Base-by-base conservation (phyloP, 2,113 vertebrate species). In the Terrapene triunguis region DNA sequence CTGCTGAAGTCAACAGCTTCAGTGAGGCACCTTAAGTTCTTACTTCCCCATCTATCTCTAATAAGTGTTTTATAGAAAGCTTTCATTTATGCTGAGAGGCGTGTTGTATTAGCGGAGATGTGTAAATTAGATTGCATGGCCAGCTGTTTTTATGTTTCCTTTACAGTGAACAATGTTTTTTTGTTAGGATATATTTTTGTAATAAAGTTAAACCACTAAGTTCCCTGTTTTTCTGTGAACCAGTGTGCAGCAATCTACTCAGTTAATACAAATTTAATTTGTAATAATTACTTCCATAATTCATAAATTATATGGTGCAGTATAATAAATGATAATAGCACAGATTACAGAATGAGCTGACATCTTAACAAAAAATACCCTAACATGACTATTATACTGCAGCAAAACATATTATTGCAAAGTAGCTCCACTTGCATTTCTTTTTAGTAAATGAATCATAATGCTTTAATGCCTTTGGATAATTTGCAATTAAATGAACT, bases 301-400 rank as follows among this genome's bases (percentile, higher is more conserved):
- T 96, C 94, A 92, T 94, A 97, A 97, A 98, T 97, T 97, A 97
- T 84, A 96, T 95, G 82, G 44, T 96, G 79, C 88, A 51, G n/a
- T 85, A 94, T 95, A 97, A 93, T 95, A 96, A 85, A 81, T 79
- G 50, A 93, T 94, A 96, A 98, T 92, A 95, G 29, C 65, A 93
- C 47, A 93, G 80, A 92, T 97, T 97, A 96, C 53, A 90, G 80
- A 95, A 96, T 80, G 38, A 11, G 42, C 38, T 97, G 94, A 94
- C 90, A 84, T 88, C 57, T 96, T 94, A 95, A 95, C 79, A 98
- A 98, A 97, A 95, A 59, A 81, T 47, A 27, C 47, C 85, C 53
- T 94, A 97, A 82, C n/a, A 76, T 76, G 55, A 84, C 74, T 96
- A 89, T 97, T 97, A 93, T n/a, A 57, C 27, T 92, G 17, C 76